A percentile compares a stretch with the other conserved stretches of the same genome.
Conservation (phyloP, 2,113 vertebrate genomes). For the Pterocles gutturalis region DNA sequence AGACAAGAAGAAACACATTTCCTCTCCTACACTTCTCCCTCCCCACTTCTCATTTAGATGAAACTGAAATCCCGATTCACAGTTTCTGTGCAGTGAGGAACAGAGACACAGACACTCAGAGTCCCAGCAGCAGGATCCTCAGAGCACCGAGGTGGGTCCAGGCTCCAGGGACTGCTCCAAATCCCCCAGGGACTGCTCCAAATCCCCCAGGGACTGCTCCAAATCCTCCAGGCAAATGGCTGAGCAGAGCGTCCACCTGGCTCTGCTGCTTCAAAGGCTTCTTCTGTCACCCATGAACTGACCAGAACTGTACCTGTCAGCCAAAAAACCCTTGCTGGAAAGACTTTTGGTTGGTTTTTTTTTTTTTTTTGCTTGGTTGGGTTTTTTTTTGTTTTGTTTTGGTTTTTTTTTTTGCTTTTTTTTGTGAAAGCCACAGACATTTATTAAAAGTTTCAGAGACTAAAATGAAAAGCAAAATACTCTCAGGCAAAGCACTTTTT, state of each 20-base stretch:
- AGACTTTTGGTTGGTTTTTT: too few species aligned
- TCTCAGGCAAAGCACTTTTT: neutral
- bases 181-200: too few species aligned
- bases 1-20: neutral
- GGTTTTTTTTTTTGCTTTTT: neutral
- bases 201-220: neutral
- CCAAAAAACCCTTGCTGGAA: neutral
- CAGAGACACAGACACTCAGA: fast-evolving
- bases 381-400: too few species aligned
- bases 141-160: fast-evolving
- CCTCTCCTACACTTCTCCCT: neutral
- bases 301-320: neutral
- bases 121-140: neutral
- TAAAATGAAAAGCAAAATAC: neutral
- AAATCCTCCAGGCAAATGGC: too few species aligned
- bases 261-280: fast-evolving
- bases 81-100: neutral
- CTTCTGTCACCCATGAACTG: neutral
- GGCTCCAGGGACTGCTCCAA: neutral
- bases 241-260: fast-evolving
- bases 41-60: neutral
- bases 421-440: neutral
- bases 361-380: too few species aligned
- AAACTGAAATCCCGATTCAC: neutral
- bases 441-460: neutral